These are phyloP conservation scores for Drosophila gunungcola DNA, from an alignment of 1,140 invertebrate species.

Conservation along the genomic window DNA sequence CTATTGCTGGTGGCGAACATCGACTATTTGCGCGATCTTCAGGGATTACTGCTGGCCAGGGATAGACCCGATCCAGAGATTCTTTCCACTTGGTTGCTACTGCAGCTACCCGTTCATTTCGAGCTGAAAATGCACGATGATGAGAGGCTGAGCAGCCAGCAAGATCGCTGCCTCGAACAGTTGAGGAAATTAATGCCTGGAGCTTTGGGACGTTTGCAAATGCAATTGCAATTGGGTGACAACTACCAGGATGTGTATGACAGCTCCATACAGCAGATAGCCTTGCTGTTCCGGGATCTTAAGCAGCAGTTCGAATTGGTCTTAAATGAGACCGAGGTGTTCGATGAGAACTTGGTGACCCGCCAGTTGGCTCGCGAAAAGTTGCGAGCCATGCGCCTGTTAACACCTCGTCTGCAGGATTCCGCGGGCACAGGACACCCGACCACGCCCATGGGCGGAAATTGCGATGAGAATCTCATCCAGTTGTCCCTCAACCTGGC, in stretches of 20 bases:
- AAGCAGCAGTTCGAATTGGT: conserved; percentile 62
- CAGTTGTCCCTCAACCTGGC: conserved; percentile 47
- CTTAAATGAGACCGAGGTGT: conserved; percentile 62
- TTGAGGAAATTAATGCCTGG: conserved; percentile 62
- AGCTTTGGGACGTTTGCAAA: conserved; percentile 41
- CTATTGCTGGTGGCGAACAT: conserved; percentile 67
- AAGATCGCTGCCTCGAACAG: conserved; percentile 57
- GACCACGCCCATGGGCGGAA: background rate
- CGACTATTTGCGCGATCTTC: conserved; percentile 49
- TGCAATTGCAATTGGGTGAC: conserved; percentile 45
- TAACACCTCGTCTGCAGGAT: conserved; percentile 37
- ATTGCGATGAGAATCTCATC: conserved; percentile 65
- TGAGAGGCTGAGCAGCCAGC: conserved; percentile 32
- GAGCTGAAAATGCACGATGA: conserved; percentile 64
- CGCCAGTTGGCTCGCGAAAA: conserved; percentile 58
- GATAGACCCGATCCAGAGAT: conserved; percentile 12
- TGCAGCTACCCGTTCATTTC: conserved; percentile 68
- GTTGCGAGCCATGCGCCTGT: conserved; percentile 58
- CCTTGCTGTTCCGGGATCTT: conserved; percentile 45
- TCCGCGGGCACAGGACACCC: background rate
- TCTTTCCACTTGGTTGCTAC: conserved; percentile 66
- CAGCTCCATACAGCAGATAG: conserved; percentile 10
- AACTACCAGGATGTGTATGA: conserved; percentile 18
- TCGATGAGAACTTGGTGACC: conserved; percentile 45
- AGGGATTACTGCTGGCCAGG: conserved; percentile 32